Conservation (phyloP, 2,113 vertebrate genomes). For the Xenopus laevis region DNA sequence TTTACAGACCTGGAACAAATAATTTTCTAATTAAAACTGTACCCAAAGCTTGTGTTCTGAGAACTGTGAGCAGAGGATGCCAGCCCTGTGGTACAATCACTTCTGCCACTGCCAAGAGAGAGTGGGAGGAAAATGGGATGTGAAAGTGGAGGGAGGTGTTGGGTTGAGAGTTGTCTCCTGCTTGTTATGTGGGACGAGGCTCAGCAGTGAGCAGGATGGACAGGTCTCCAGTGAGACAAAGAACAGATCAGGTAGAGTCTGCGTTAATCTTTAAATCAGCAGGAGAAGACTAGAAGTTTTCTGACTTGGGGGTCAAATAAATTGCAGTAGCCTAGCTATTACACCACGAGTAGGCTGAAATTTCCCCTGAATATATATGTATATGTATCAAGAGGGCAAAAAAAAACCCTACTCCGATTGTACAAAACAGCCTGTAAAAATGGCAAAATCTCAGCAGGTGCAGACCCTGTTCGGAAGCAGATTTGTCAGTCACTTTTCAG, state of each 20-base stretch:
- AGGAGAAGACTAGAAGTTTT: background rate
- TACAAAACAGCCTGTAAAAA: background rate
- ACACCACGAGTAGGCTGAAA: background rate
- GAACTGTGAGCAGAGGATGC: background rate
- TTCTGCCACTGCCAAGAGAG: constrained; percentile 4
- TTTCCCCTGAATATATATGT: background rate
- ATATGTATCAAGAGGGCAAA: no score
- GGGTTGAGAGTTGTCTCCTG: background rate
- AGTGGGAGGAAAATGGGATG: constrained; percentile 1
- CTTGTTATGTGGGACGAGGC: background rate
- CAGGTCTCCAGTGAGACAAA: background rate
- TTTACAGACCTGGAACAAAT: constrained; percentile 1
- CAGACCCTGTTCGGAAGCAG: no score
- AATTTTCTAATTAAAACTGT: constrained; percentile 1
- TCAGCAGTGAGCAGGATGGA: background rate
- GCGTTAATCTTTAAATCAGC: background rate
- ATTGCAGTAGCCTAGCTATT: background rate
- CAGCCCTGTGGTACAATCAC: constrained; percentile 1
- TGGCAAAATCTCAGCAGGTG: background rate
- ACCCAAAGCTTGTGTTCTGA: background rate
- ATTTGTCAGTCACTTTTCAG: no score
- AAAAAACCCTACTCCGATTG: no score
- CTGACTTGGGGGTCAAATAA: no score
- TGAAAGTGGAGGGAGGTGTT: background rate
- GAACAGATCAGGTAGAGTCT: background rate